Evolutionary conservation across 2,113 vertebrate species (phyloP), one percentile per base, ranked within the genome.

Genomic region (Pseudolaguvia tuberculata): DNA sequence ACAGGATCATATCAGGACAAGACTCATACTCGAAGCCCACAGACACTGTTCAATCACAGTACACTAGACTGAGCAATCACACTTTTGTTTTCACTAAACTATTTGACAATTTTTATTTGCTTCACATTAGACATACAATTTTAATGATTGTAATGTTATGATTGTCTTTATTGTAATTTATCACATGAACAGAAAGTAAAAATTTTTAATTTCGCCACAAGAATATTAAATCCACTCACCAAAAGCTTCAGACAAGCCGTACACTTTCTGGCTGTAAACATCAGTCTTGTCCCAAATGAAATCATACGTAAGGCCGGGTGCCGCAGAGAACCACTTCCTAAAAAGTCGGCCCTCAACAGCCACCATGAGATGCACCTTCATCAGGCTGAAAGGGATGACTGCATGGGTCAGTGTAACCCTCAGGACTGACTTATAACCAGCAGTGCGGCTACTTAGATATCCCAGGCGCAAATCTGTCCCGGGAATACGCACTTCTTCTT

Each of bases 351-450:
- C 97, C 78, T 99, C 96, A 0, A 99, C 97, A 0, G 97, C 96
- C 70, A 99, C 96, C 94, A 95, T 94, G 68, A 99, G 94, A 84
- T 99, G 97, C 67, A 99, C 96, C 86, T 98, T 99, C 96, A 99
- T 98, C 83, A 99, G 89, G 90, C 97, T 99, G 89, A 99, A 99
- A 31, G 97, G 97, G 80, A 97, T 95, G 75, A 89, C 90, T 52
- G 91, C 86, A 80, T 97, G 95, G 18, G 94, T 99, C 84, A 99
- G 91, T 78, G 91, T 93, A 83, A 98, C 94, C 82, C 92, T 86
- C 79, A 99, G 90, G 45, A 99, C 91, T 0, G 97, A 96, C 82
- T 96, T 98, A 84, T 99, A 99, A 81, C 97, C 97, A 0, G 95
- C 83, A 1, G 94, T 95, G 61, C 95, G 93, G 71, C 96, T 98